Evolutionary conservation across 2,888 invertebrate species (phyloP).

Genomic region (Drosophila limbata): DNA sequence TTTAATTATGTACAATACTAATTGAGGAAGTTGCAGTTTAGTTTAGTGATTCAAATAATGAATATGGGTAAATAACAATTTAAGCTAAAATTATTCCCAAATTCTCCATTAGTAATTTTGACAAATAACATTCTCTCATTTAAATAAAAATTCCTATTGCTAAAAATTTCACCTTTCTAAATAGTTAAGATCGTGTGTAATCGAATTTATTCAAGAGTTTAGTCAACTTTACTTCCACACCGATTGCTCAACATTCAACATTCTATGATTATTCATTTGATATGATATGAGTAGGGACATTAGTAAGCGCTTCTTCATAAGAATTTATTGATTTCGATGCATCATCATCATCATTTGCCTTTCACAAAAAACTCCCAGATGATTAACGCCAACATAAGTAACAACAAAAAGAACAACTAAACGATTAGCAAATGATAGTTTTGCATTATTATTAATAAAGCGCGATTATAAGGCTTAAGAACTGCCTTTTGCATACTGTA

Average conservation of each 20-base stretch:
- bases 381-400: conserved; percentile 59
- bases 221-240: conserved; percentile 48
- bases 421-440: conserved; percentile 66
- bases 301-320: conserved; percentile 45
- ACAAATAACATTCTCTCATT: background rate
- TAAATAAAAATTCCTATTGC: background rate
- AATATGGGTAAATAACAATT: conserved; percentile 4
- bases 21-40: conserved; percentile 30
- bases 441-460: conserved; percentile 63
- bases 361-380: conserved; percentile 70
- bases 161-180: conserved; percentile 13
- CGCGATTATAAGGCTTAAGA: conserved; percentile 43
- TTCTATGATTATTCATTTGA: conserved; percentile 38
- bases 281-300: conserved; percentile 23
- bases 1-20: conserved; percentile 21
- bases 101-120: background rate
- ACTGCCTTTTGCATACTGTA: conserved; percentile 9
- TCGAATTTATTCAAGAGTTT: conserved; percentile 27
- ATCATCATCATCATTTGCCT: conserved; percentile 59
- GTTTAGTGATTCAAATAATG: background rate
- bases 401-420: conserved; percentile 40
- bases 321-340: conserved; percentile 47
- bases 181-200: conserved; percentile 9
- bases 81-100: background rate
- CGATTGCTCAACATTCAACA: conserved; percentile 37